Evolutionary conservation across 1,140 invertebrate species (phyloP).

Genomic region (Drosophila tropicalis): DNA sequence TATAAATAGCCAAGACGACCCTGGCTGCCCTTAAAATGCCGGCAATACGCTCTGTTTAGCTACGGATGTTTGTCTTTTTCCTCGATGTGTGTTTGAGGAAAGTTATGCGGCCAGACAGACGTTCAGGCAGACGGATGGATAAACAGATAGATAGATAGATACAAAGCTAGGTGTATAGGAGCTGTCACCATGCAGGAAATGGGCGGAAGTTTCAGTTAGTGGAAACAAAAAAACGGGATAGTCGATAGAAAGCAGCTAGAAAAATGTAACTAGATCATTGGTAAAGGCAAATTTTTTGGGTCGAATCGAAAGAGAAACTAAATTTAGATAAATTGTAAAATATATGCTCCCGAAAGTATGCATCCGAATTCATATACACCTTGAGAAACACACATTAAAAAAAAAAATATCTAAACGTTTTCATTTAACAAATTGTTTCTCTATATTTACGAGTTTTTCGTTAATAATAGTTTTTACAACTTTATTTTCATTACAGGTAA

Average conservation of each 20-base stretch:
- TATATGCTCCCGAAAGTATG: no score
- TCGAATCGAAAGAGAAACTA: background rate
- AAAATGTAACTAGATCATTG: conserved; percentile 15
- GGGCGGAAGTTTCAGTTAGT: conserved; percentile 44
- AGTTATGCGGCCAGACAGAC: conserved; percentile 65
- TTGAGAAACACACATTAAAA: no score
- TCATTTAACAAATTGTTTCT: no score
- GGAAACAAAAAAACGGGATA: conserved; percentile 12
- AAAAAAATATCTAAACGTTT: no score
- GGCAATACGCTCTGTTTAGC: conserved; percentile 63
- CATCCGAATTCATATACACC: no score
- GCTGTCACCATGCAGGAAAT: conserved; percentile 46
- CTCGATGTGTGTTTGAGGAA: conserved; percentile 38
- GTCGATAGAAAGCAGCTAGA: conserved; percentile 50
- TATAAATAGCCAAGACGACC: conserved; percentile 72
- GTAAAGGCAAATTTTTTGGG: conserved; percentile 1
- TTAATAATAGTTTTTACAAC: conserved; percentile 7
- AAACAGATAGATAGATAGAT: conserved; percentile 25
- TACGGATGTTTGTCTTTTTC: conserved; percentile 27
- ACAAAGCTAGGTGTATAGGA: conserved; percentile 23
- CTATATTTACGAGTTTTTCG: no score
- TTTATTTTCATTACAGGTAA: conserved; percentile 60
- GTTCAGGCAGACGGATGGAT: conserved; percentile 5
- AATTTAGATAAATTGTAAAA: no score
- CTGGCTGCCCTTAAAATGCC: conserved; percentile 75